Base-by-base conservation (phyloP, 2,113 vertebrate genomes). In the Taxidea taxus region DNA sequence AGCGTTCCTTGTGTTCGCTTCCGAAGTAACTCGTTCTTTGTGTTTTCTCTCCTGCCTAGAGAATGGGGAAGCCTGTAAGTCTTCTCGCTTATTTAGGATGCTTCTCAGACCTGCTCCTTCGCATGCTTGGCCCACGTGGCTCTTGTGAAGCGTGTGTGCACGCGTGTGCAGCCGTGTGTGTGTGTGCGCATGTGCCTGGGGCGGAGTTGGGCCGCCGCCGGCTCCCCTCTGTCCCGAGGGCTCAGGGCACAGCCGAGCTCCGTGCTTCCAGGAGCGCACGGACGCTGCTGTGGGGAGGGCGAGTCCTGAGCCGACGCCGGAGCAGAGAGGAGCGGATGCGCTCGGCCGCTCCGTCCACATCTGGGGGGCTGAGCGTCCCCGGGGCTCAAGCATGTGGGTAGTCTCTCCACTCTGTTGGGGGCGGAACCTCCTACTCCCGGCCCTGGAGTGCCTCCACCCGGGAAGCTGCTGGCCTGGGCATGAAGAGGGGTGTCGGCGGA, bases 61-160 rank as follows among this genome's bases (percentile, higher is more conserved):
- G 99, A 99, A 98, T 99, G 99, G 99, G 99, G 99, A 99, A 99
- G 97, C 98, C 99, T 99, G 99, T 99, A 99, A 99, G 99, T 99
- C 74, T 96, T 97, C 99, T 97, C 98, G 6, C 39, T 56, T 95
- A 14, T 37, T 96, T 97, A 80, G 92, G 42, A 29, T 60, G 39
- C 95, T 95, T 47, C 54, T 6, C 96, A 34, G 39, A 7, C 90
- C 72, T 16, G 96, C 96, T 54, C 80, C 60, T 86, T 7, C 93
- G 93, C 51, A 42, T 98, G 97, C 92, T 88, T 60, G 34, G 37
- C 51, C 42, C 47, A 0, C 18, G 34, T 31, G 18, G 54, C 64
- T 68, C 34, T 21, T 13, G 7, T 51, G 80, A 64, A 68, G 74
- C 0, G n/a, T 83, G 66, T 12, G 0, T 72, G 70, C 94, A 1